Conservation (phyloP, 2,888 invertebrate species). For the Vandiemenella viatica region DNA sequence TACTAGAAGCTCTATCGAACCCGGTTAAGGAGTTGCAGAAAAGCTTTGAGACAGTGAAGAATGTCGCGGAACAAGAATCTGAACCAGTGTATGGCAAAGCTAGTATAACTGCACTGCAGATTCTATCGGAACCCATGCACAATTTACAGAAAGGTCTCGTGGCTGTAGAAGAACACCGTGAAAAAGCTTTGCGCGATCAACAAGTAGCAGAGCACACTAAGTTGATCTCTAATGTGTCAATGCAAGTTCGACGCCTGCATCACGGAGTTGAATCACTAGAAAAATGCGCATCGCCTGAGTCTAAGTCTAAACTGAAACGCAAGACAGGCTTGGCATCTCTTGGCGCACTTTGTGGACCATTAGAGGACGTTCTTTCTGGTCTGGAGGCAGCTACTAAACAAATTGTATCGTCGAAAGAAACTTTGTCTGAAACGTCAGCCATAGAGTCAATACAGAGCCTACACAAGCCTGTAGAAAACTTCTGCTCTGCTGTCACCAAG, state of each 20-base stretch:
- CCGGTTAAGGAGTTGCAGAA: slow-evolving; percentile 5
- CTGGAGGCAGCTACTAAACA: background rate
- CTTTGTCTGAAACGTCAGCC: background rate
- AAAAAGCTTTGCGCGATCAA: background rate
- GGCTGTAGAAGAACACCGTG: background rate
- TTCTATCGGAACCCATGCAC: background rate
- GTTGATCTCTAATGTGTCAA: background rate
- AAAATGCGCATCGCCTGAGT: background rate
- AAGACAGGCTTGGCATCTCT: background rate
- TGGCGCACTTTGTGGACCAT: background rate
- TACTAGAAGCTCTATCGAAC: slow-evolving; percentile 1
- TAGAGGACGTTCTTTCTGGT: background rate
- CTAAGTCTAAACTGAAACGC: background rate
- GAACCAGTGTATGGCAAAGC: background rate
- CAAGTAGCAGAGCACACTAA: background rate
- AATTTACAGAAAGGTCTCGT: background rate
- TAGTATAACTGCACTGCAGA: background rate
- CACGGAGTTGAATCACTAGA: background rate
- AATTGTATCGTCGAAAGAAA: background rate
- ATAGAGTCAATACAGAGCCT: background rate
- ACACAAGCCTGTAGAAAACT: background rate
- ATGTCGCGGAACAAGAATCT: background rate
- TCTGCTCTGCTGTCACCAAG: background rate
- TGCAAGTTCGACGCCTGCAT: background rate
- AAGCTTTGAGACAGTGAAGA: background rate